Base-by-base conservation (phyloP, 2,888 invertebrate species). In the Automeris io region DNA sequence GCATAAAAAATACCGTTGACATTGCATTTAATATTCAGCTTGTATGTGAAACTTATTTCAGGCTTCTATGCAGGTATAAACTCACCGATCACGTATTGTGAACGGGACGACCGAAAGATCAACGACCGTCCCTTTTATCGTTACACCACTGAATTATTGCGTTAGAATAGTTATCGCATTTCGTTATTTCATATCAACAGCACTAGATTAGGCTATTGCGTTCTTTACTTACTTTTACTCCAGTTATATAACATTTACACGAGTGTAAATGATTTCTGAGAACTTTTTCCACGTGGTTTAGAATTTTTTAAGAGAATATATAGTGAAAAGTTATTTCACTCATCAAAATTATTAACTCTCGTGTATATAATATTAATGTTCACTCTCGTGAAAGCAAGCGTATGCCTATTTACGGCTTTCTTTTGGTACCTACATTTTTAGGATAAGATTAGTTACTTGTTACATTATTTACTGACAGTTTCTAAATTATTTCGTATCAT, bases 61-160 rank as follows among this genome's bases (percentile, higher is more conserved):
- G 29, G 37, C 19, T 24, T 39, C 42, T 48, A 18, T 7, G 22
- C 18, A 34, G 11, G 49, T 52, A 51, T 57, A 59, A 54, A 50
- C 50, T 51, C 39, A 49, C 52, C 37, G 49, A 51, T 49, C 51
- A 59, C 54, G 57, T 61, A 56, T 43, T 45, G 44, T 39, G 43
- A 45, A 42, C 45, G 37, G 50, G 63, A 57, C 57, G 70, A 66
- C 61, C 63, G 55, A 67, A 57, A 65, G 78, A 56, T 59, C 74
- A 74, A 69, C 49, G 76, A 73, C 76, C 77, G 72, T 67, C 68
- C 68, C 69, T 73, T 72, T 66, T 69, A 71, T 70, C 60, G 51
- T 41, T 51, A 51, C 42, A 59, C 51, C 51, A 54, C 49, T 47
- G 51, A 64, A 64, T 67, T 66, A 65, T 58, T 48, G 46, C 40